Conservation (phyloP, 1,140 invertebrate genomes). For the Cyclargus thomasi region DNA sequence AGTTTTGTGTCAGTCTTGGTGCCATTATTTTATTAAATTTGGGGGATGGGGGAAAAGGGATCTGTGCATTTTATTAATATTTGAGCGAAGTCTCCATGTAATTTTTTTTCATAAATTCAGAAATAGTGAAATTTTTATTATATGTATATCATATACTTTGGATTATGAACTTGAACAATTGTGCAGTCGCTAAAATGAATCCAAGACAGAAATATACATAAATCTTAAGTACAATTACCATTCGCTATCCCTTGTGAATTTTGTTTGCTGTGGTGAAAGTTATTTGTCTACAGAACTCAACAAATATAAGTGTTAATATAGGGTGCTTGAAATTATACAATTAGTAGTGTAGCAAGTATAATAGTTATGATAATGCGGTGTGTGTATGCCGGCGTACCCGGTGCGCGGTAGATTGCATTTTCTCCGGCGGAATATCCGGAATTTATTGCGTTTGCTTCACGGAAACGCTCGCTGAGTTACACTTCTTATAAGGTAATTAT, state of each 20-base stretch:
- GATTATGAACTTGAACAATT: background rate
- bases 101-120: too few relatives aligned
- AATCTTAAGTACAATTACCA: background rate
- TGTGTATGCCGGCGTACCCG: background rate
- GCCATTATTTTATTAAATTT: too few relatives aligned
- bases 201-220: background rate
- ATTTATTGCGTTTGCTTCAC: constrained; percentile 4
- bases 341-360: too few relatives aligned
- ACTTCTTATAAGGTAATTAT: constrained; percentile 21
- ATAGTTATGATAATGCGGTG: background rate
- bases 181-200: background rate
- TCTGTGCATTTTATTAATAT: too few relatives aligned
- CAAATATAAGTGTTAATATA: too few relatives aligned
- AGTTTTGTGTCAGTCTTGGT: too few relatives aligned
- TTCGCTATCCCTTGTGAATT: background rate
- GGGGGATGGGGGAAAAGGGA: too few relatives aligned
- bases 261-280: background rate
- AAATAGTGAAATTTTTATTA: too few relatives aligned
- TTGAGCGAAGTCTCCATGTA: too few relatives aligned
- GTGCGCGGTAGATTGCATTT: background rate
- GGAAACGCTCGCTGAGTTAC: constrained; percentile 16
- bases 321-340: too few relatives aligned
- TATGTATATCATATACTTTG: background rate
- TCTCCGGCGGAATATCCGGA: background rate
- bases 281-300: background rate